Evolutionary conservation across 2,888 invertebrate species (phyloP), one percentile per base, ranked within the genome.

Genomic region (Caenorhabditis sp.): DNA sequence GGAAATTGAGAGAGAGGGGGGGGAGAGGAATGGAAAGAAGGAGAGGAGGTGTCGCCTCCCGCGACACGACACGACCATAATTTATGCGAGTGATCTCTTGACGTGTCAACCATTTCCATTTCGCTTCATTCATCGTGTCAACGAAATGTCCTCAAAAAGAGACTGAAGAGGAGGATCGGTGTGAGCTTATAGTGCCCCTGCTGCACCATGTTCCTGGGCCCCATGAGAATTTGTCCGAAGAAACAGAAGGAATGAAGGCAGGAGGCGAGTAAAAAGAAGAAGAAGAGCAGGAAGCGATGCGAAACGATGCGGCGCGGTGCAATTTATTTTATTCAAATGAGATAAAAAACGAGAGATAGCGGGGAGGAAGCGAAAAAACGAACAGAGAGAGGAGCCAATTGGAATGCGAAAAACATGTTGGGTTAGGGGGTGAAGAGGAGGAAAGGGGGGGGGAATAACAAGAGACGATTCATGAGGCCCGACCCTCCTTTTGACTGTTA

Each of bases 271-370:
- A 64, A 55, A 58, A 68, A 28, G 55, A 55, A 47, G 47, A 24
- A 69, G 35, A 15, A 35, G 58, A 53, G n/a, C 60, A 76, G 20
- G 44, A 40, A 37, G 51, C n/a, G 22, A 40, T 47, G 55, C 28
- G 37, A 55, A n/a, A n/a, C n/a, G n/a, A n/a, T n/a, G n/a, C n/a
- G n/a, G n/a, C n/a, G 32, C 56, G 26, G 44, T 55, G 72, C 56
- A 62, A 64, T n/a, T n/a, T n/a, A n/a, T n/a, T 68, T 65, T 62
- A 68, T 77, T 77, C 68, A 44, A 62, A 68, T 67, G 61, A 67
- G 67, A 69, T 56, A 18, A 18, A 64, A 58, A 56, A 72, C 47
- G 47, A 47, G 20, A 47, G 20, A 47, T 18, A 11, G 40, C 0
- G 28, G 28, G 44, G 37, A 32, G 26, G 47, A 67, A 22, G 65